phyloP scores from a whole-genome alignment of 2,113 vertebrate species.

The Thalassoma bifasciatum region DNA sequence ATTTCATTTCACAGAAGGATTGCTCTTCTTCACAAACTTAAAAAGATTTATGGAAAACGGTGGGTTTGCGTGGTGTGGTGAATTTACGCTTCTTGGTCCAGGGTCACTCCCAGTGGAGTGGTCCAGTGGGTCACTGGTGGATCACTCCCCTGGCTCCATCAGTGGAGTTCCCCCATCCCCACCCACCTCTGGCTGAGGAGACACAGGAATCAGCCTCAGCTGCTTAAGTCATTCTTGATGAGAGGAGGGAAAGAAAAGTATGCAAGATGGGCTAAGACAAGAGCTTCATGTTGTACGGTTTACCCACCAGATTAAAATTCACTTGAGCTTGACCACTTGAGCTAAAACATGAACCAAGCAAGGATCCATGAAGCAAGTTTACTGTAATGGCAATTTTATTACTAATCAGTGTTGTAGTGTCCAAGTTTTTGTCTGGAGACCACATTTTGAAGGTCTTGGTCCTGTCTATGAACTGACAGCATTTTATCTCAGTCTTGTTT shows the following conservation, averaged over 20 bases:
- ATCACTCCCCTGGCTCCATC: conserved; percentile 33
- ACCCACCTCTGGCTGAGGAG: conserved; percentile 37
- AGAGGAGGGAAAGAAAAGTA: conserved; percentile 17
- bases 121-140: conserved; percentile 68
- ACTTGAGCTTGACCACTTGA: background rate
- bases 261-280: conserved; percentile 8
- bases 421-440: no score
- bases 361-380: background rate
- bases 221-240: conserved; percentile 31
- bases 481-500: no score
- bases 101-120: conserved; percentile 45
- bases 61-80: conserved; percentile 34
- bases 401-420: no score
- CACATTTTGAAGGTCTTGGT: no score
- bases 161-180: no score
- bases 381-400: no score
- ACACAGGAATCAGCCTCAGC: conserved; percentile 63
- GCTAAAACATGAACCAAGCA: background rate
- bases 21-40: conserved; percentile 28
- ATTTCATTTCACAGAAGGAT: conserved; percentile 41
- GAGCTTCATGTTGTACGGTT: conserved; percentile 24
- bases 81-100: conserved; percentile 46
- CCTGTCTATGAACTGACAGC: no score
- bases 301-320: conserved; percentile 12
- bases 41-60: conserved; percentile 40